A percentile compares a stretch with the other conserved stretches of the same genome.
phyloP scores from a whole-genome alignment of 2,888 invertebrate genomes.

The Sminthurides aquaticus region DNA sequence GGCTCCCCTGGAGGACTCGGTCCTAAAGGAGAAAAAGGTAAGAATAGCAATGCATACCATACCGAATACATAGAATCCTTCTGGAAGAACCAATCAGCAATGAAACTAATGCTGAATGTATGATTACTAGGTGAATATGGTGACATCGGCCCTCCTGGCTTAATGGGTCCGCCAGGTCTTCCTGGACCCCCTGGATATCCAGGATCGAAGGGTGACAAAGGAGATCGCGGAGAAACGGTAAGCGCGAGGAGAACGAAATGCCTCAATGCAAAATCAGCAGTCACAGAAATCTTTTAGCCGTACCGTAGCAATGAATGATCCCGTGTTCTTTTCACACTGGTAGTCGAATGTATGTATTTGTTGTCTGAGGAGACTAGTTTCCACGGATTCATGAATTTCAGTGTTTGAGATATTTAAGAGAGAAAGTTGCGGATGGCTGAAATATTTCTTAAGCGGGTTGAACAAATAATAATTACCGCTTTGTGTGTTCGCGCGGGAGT shows the following conservation, averaged over 20 bases:
- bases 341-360: no score
- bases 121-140: slow-evolving; percentile 58
- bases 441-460: no score
- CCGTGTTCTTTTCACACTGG: no score
- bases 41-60: no score
- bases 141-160: slow-evolving; percentile 78
- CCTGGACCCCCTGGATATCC: slow-evolving; percentile 55
- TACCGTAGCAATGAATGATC: not conserved
- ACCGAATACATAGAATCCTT: no score
- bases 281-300: not conserved
- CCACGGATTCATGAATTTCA: no score
- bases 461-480: no score
- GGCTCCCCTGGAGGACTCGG: slow-evolving; percentile 57
- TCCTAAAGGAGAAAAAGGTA: slow-evolving; percentile 76
- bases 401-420: no score
- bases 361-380: no score
- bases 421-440: no score
- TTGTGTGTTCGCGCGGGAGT: no score
- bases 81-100: not conserved
- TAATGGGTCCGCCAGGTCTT: slow-evolving; percentile 32
- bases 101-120: not conserved
- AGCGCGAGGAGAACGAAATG: slow-evolving; percentile 46
- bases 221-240: slow-evolving; percentile 88
- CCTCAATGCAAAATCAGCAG: not conserved
- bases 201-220: slow-evolving; percentile 81